Base-by-base conservation (phyloP, 2,888 invertebrate genomes). In the Meteorus cinctellus region DNA sequence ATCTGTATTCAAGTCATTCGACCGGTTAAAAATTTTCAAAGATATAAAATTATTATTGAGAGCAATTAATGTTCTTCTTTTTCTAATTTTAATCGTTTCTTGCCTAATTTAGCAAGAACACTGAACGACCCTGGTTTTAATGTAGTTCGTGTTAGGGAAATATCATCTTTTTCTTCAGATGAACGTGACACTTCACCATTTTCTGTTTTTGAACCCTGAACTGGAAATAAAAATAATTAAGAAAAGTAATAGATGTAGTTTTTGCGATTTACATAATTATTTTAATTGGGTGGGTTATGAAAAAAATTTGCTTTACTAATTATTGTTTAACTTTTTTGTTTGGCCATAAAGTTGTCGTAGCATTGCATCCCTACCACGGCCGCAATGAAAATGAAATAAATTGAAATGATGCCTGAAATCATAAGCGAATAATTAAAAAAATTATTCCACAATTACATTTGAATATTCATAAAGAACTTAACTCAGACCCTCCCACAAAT, bases 401-500 rank as follows among this genome's bases (percentile, higher is more conserved):
- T 82, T 2, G 85, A 77, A 29, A 92, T 85, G 75, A 91, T 90
- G 74, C 90, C 92, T 90, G 82, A 29, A 83, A 82, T 80, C 8
- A 6, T 19, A 48, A 62, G n/a, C 12, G n/a, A 29, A 72, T 67
- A 72, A 27, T 62, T 74, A 29, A 14, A 6, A 59, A 14, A 55
- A 41, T 48, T 16, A 45, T 29, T 62, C 27, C 27, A 12, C 27
- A 16, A 36, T 14, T 66, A 67, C 59, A n/a, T 29, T 41, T 45
- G 29, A 69, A 29, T 34, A 16, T 34, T 55, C 34, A 16, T 63
- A 12, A 63, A 27, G 16, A 65, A 78, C 87, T 81, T 81, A 63
- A 90, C 90, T 90, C 80, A 90, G 81, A 34, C 92, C 90, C 84
- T 92, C 91, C 87, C 89, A 89, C 16, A 91, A 83, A 19, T 90